Percentiles rank a stretch among this genome's conserved stretches.
phyloP scores from a whole-genome alignment of 2,888 invertebrate genomes.

The Myathropa florea region DNA sequence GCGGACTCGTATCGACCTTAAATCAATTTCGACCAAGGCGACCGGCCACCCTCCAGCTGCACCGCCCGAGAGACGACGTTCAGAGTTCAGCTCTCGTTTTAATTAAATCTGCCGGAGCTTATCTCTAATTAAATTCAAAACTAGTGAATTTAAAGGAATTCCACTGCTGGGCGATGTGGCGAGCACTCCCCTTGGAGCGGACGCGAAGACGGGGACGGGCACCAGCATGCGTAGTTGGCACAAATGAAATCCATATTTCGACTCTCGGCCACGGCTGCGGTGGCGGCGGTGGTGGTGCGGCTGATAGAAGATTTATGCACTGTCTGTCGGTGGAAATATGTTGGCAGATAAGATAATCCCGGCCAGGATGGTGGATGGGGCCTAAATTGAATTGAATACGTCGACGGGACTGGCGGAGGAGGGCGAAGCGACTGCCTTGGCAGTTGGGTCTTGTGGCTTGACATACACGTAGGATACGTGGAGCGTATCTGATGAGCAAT shows the following conservation, averaged over 20 bases:
- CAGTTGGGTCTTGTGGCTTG: neutral
- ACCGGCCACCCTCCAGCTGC: neutral
- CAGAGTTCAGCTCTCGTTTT: conserved; percentile 20
- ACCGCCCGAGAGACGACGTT: neutral
- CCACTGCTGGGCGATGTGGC: neutral
- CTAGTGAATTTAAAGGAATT: conserved; percentile 42
- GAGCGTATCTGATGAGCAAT: neutral
- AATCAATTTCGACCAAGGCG: neutral
- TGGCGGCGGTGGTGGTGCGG: neutral
- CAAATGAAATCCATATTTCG: neutral
- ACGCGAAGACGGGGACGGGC: neutral
- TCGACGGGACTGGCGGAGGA: neutral
- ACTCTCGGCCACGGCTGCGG: neutral
- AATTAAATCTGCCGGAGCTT: conserved; percentile 52
- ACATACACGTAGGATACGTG: neutral
- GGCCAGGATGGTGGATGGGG: conserved; percentile 30
- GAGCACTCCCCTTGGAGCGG: neutral
- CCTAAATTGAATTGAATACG: conserved; percentile 52
- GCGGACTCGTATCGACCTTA: neutral
- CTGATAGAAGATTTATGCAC: conserved; percentile 46
- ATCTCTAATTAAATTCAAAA: conserved; percentile 56
- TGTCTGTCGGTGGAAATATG: conserved; percentile 54
- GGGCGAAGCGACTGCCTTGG: neutral
- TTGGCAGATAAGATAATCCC: conserved; percentile 56
- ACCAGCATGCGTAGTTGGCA: neutral